A percentile compares a stretch with the other conserved stretches of the same genome.
Evolutionary conservation across 2,113 vertebrate genomes (phyloP).

Genomic region (Bucco capensis): DNA sequence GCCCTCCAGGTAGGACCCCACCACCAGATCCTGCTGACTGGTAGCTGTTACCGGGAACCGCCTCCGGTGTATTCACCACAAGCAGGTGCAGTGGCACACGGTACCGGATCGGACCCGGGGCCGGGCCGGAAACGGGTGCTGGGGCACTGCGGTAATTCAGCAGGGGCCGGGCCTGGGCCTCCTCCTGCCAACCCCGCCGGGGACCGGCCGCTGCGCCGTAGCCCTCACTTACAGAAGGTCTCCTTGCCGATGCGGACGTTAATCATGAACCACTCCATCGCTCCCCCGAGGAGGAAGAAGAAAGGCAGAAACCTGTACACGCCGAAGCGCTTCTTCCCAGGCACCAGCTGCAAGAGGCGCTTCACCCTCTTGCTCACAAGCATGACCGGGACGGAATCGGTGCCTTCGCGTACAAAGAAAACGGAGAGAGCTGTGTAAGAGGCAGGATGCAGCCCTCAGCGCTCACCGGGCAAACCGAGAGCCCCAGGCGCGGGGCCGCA

Average conservation of each 20-base stretch:
- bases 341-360: constrained; percentile 10
- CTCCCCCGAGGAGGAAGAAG: constrained; percentile 60
- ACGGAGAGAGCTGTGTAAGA: not conserved
- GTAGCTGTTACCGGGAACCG: fast-evolving
- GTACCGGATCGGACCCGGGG: fast-evolving
- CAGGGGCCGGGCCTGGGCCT: not conserved
- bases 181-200: not conserved
- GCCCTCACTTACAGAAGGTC: constrained; percentile 49
- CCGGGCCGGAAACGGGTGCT: no score
- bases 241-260: constrained; percentile 41
- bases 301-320: constrained; percentile 50
- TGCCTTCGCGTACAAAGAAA: not conserved
- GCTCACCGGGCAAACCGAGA: not conserved
- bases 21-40: fast-evolving
- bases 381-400: not conserved
- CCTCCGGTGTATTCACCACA: fast-evolving
- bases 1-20: not conserved
- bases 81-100: not conserved
- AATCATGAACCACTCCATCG: constrained; percentile 63
- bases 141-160: not conserved
- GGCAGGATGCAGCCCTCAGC: no score
- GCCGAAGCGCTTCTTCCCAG: constrained; percentile 37
- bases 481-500: not conserved
- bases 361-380: not conserved
- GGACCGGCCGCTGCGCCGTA: no score